Conservation (phyloP, 1,140 invertebrate genomes). For the Drosophila seguyi region DNA sequence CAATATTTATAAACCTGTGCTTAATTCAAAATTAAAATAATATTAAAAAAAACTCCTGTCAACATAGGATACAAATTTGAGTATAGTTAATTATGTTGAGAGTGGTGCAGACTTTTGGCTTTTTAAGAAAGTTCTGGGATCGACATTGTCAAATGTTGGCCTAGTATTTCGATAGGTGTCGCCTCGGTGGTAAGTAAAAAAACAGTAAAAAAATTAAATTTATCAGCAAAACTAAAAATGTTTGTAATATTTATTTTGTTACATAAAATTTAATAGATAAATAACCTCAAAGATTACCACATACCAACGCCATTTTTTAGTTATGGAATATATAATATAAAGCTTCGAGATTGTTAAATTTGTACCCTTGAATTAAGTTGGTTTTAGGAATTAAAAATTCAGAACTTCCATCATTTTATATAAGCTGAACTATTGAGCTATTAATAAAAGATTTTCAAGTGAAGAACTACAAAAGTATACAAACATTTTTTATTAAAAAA, state of each 20-base stretch:
- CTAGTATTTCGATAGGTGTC: not conserved
- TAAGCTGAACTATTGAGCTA: not conserved
- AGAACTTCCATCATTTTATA: not conserved
- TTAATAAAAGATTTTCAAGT: not conserved
- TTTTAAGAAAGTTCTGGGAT: not conserved
- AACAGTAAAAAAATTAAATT: not conserved
- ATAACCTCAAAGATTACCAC: too few relatives aligned
- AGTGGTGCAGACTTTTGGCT: not conserved
- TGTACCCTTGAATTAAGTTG: not conserved
- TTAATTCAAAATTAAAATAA: too few relatives aligned
- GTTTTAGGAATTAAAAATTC: too few relatives aligned
- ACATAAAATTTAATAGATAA: not conserved
- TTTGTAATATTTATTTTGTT: not conserved
- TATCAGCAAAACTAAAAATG: not conserved
- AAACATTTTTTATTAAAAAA: too few relatives aligned
- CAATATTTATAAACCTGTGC: not conserved
- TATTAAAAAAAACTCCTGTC: not conserved
- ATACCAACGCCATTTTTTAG: not conserved
- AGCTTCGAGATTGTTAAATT: too few relatives aligned
- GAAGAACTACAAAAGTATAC: not conserved
- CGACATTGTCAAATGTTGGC: not conserved
- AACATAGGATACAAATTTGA: not conserved
- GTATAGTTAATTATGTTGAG: not conserved
- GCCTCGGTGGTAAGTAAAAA: not conserved
- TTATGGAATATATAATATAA: not conserved